These are phyloP conservation scores for Drosophila kanapiae DNA, from an alignment of 1,140 invertebrate genomes.

Conservation along the genomic window DNA sequence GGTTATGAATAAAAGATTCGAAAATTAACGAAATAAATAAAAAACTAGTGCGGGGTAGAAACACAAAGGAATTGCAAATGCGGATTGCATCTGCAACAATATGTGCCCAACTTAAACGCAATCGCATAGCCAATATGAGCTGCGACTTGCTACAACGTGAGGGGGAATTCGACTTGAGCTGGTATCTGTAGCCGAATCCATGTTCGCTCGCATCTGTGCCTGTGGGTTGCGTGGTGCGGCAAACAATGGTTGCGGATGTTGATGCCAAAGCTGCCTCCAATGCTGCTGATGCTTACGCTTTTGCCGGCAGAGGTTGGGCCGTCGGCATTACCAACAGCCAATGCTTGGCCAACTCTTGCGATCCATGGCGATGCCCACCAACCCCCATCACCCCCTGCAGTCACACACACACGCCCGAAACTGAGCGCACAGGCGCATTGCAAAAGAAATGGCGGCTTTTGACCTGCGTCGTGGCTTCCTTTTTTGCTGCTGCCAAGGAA, in stretches of 20 bases:
- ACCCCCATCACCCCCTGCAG: constrained; percentile 22
- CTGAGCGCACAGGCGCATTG: constrained; percentile 77
- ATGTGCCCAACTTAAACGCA: constrained; percentile 32
- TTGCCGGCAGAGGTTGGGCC: constrained; percentile 66
- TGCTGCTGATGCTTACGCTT: constrained; percentile 45
- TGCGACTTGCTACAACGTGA: constrained; percentile 8
- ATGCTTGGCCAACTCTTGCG: constrained; percentile 58
- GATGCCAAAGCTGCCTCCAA: constrained; percentile 18
- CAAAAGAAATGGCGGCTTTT: constrained; percentile 72
- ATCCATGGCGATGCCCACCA: constrained; percentile 57
- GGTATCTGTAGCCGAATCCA: constrained; percentile 26
- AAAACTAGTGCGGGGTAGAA: constrained; percentile 32
- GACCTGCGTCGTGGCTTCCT: constrained; percentile 29
- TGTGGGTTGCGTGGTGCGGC: constrained; percentile 58
- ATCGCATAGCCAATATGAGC: constrained; percentile 64
- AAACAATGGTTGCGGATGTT: constrained; percentile 66
- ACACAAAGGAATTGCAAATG: constrained; percentile 73
- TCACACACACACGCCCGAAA: constrained; percentile 34
- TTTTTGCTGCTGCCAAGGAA: constrained; percentile 14
- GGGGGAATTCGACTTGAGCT: constrained; percentile 8
- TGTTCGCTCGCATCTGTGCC: constrained; percentile 12
- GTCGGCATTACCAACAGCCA: constrained; percentile 51
- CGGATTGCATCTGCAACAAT: constrained; percentile 20
- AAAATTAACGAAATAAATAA: constrained; percentile 63
- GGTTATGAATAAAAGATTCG: constrained; percentile 80